phyloP scores from a whole-genome alignment of 2,797 vertebrate species.

The Anas acuta region DNA sequence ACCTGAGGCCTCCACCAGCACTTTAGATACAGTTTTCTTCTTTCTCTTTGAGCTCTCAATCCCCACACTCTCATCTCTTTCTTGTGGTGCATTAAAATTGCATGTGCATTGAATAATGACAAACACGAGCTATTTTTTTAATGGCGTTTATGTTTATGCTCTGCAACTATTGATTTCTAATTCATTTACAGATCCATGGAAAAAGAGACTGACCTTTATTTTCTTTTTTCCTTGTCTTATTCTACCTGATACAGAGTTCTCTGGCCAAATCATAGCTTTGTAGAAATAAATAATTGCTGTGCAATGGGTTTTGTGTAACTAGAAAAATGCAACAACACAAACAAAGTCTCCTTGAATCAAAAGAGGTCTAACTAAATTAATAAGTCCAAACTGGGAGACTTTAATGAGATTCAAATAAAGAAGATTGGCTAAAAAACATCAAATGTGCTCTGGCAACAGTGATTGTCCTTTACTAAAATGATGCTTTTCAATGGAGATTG shows the following conservation, averaged over 20 bases:
- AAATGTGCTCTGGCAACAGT: not conserved
- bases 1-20: not conserved
- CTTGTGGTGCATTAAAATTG: not conserved
- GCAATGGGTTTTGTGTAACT: not conserved
- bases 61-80: fast-evolving
- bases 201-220: not conserved
- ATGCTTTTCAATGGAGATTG: not conserved
- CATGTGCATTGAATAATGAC: not conserved
- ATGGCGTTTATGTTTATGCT: not conserved
- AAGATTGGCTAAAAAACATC: not conserved
- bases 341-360: not conserved
- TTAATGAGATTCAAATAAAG: not conserved
- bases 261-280: not conserved
- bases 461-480: not conserved
- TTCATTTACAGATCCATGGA: not conserved
- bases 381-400: not conserved
- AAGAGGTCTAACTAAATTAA: not conserved
- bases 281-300: not conserved
- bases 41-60: not conserved
- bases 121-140: not conserved
- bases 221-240: not conserved
- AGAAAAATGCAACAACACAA: not conserved
- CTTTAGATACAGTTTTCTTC: not conserved
- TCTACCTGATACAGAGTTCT: not conserved
- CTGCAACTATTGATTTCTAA: not conserved